phyloP scores from a whole-genome alignment of 2,888 invertebrate genomes.

The Gastracanthus pulcherrimus region DNA sequence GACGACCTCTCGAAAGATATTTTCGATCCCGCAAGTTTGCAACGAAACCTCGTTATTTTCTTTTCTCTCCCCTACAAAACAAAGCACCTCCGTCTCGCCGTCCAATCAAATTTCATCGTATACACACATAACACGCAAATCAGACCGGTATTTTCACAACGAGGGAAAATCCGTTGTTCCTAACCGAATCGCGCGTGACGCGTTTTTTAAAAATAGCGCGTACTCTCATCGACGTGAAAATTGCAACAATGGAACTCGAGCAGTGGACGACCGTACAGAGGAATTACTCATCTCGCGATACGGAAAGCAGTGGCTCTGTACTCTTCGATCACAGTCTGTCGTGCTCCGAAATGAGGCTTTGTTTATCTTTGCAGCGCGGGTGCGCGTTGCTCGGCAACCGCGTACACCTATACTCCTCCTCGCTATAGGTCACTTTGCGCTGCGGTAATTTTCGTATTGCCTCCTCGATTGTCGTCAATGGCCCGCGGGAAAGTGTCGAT shows the following conservation, averaged over 20 bases:
- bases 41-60: too few species aligned
- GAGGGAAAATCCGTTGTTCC: too few species aligned
- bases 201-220: background rate
- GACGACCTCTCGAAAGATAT: background rate
- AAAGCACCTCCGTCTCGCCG: too few species aligned
- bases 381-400: conserved; percentile 34
- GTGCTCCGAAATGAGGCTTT: background rate
- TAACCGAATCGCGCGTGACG: too few species aligned
- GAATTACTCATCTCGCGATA: background rate
- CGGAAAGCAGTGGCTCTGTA: background rate
- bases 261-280: background rate
- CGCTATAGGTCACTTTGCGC: background rate
- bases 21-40: too few species aligned
- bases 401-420: background rate
- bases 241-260: background rate
- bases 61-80: too few species aligned
- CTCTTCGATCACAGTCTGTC: background rate
- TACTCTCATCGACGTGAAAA: background rate
- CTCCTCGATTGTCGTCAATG: too few species aligned
- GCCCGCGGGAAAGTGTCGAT: background rate
- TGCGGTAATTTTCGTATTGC: too few species aligned
- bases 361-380: background rate
- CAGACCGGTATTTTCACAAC: too few species aligned
- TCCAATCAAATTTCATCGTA: too few species aligned
- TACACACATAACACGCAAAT: too few species aligned